Base-by-base conservation (phyloP, 2,888 invertebrate genomes). In the Dasysyrphus tricinctus region DNA sequence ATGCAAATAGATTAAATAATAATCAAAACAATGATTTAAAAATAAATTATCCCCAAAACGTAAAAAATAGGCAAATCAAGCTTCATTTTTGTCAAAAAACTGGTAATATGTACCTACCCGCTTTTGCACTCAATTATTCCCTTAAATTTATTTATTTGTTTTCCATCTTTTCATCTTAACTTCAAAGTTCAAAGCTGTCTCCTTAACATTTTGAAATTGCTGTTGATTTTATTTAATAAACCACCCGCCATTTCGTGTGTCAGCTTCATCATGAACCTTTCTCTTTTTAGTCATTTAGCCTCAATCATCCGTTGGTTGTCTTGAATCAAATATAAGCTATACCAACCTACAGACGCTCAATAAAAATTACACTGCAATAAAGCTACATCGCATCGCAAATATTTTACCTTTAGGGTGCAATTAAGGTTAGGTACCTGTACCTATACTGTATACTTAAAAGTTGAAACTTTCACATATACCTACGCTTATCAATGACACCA, bases 331-430 rank as follows among this genome's bases (percentile, higher is more conserved):
- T 14, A 34, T 56, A 49, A 61, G 54, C 29, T 11, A 14, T 24
- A 29, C 1, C 8, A 39, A 32, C 0, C 16, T 44, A 5, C 51
- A 24, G 61, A 59, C 37, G 61, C 11, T 56, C 32, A 59, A 67
- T 67, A 82, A 77, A 82, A 72, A 73, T 73, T 47, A 51, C 49
- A 51, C 12, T 24, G 47, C 69, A 79, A 83, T 79, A 83, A 83
- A 72, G 49, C 42, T 79, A 14, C 69, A 49, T 83, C 34, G 32
- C 32, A 78, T 57, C 42, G 73, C 82, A 63, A 63, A 54, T 78
- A 56, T 37, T 24, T 24, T 14, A 63, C 56, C 83, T 74, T 79
- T 11, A 54, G 69, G 79, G 56, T 56, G 74, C 24, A 83, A 79
- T 83, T 79, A 69, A 56, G 54, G 51, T 57, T 80, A 37, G 37